phyloP scores from a whole-genome alignment of 2,797 vertebrate genomes.

The Lepus townsendii region DNA sequence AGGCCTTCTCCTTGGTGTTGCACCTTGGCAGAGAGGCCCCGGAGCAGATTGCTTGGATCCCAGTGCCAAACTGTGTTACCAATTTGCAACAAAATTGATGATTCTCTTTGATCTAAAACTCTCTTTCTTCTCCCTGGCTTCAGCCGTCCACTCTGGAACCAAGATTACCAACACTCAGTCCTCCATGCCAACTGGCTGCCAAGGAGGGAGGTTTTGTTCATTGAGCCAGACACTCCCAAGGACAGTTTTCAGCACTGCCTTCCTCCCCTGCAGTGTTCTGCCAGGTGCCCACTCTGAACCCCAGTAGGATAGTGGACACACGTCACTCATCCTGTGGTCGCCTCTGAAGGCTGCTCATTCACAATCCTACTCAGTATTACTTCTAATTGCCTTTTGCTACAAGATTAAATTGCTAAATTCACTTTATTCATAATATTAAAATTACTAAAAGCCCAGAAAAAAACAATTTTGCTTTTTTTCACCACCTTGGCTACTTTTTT shows the following conservation, averaged over 20 bases:
- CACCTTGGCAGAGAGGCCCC: not conserved
- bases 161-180: not conserved
- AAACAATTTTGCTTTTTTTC: not conserved
- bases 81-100: not conserved
- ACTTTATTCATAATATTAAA: conserved; percentile 11
- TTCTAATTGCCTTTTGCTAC: conserved; percentile 21
- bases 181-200: not conserved
- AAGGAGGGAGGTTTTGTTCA: not conserved
- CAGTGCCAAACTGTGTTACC: not conserved
- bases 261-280: not conserved
- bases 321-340: not conserved
- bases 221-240: not conserved
- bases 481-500: conserved; percentile 43
- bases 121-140: not conserved
- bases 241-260: not conserved
- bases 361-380: not conserved
- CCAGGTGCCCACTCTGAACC: not conserved
- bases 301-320: not conserved
- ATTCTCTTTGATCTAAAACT: conserved; percentile 7
- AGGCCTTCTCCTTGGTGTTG: not conserved
- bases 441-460: conserved; percentile 46
- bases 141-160: not conserved
- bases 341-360: conserved; percentile 11
- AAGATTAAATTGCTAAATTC: conserved; percentile 27
- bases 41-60: not conserved